A percentile compares a stretch with the other conserved stretches of the same genome.
Evolutionary conservation across 2,797 vertebrate genomes (phyloP).

Genomic region (Hippoglossus hippoglossus): DNA sequence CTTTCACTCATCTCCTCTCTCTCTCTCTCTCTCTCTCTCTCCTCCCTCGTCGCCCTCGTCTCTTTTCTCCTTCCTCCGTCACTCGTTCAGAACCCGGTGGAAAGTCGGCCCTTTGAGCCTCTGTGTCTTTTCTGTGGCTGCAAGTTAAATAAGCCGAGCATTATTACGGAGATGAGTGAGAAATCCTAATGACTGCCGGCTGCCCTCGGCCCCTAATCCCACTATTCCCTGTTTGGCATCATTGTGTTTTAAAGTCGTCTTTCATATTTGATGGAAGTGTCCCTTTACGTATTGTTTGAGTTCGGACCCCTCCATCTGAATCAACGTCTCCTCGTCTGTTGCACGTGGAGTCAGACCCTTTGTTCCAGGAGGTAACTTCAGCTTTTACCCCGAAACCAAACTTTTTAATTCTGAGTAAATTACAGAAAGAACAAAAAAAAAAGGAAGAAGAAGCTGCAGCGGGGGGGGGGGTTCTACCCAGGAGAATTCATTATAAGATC

Average conservation of each 20-base stretch:
- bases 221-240: constrained; percentile 28
- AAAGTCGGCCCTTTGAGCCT: constrained; percentile 41
- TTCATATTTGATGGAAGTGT: constrained; percentile 62
- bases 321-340: no score
- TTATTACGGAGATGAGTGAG: constrained; percentile 47
- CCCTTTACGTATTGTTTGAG: no score
- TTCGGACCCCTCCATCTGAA: no score
- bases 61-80: background rate
- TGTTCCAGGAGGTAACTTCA: no score
- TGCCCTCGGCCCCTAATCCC: constrained; percentile 26
- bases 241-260: constrained; percentile 12
- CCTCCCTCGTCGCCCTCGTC: background rate
- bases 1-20: background rate
- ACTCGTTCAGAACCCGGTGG: constrained; percentile 20
- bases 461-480: no score
- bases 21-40: background rate
- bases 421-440: no score
- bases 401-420: no score
- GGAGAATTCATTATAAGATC: no score
- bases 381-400: no score
- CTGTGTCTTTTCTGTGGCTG: constrained; percentile 33
- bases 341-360: no score
- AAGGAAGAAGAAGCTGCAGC: no score
- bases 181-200: constrained; percentile 57
- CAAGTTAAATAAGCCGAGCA: constrained; percentile 31